These are phyloP conservation scores for Carposina sasakii DNA, from an alignment of 1,140 invertebrate species.

Conservation along the genomic window DNA sequence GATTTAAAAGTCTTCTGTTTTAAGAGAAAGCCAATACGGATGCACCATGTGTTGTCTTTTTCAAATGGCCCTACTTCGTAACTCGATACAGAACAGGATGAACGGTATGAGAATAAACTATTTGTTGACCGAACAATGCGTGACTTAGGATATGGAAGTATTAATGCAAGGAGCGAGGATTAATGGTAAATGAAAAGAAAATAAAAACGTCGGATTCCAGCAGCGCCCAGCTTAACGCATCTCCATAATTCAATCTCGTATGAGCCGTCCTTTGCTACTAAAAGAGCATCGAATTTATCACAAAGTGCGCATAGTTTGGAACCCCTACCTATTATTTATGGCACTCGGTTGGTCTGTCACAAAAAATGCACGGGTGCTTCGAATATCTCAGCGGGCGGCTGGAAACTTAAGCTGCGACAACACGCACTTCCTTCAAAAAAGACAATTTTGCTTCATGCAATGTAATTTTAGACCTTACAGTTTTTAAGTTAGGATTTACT, in stretches of 20 bases:
- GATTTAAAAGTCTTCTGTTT: conserved; percentile 65
- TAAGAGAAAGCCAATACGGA: conserved; percentile 66
- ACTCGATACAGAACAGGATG: conserved; percentile 53
- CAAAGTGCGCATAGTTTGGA: conserved; percentile 56
- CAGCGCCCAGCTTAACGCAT: conserved; percentile 64
- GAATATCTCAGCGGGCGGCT: conserved; percentile 68
- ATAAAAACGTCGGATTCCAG: conserved; percentile 55
- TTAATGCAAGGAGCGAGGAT: conserved; percentile 34
- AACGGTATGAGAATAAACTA: conserved; percentile 50
- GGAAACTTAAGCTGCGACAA: conserved; percentile 68
- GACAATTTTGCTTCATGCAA: conserved; percentile 25
- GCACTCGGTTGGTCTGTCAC: conserved; percentile 68
- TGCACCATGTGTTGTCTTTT: conserved; percentile 64
- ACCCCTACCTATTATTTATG: conserved; percentile 72
- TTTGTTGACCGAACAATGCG: conserved; percentile 36
- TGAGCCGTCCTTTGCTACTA: conserved; percentile 56
- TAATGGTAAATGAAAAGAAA: conserved; percentile 58
- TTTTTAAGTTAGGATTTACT: not conserved
- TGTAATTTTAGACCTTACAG: not conserved
- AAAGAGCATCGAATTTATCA: conserved; percentile 71
- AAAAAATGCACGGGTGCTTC: conserved; percentile 67
- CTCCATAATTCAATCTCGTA: conserved; percentile 67
- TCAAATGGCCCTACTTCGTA: conserved; percentile 57
- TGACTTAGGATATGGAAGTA: conserved; percentile 43
- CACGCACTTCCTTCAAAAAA: conserved; percentile 62